Conservation (phyloP, 2,888 invertebrate genomes). For the Caenorhabditis angaria region DNA sequence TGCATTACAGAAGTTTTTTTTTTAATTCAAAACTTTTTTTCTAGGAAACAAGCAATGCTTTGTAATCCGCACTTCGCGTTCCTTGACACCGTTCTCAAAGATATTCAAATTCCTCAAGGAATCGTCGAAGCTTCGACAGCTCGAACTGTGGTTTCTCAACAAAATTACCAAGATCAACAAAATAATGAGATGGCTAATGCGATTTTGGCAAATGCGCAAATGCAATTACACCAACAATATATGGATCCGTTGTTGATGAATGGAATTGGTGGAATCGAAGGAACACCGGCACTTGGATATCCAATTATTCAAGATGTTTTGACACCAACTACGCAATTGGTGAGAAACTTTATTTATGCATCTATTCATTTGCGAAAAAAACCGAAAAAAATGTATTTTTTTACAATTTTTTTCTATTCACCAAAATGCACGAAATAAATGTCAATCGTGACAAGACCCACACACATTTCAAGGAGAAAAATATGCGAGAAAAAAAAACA, state of each 20-base stretch:
- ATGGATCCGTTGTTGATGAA: not conserved
- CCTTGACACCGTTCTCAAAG: conserved; percentile 60
- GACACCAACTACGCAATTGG: not conserved
- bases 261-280: not conserved
- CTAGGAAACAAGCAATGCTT: conserved; percentile 62
- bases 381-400: too few relatives aligned
- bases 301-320: not conserved
- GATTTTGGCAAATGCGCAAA: conserved; percentile 25
- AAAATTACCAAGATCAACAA: conserved; percentile 30
- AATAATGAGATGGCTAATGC: conserved; percentile 22
- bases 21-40: conserved; percentile 18
- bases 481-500: too few relatives aligned
- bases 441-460: too few relatives aligned
- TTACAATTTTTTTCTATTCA: too few relatives aligned
- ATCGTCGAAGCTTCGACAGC: conserved; percentile 16
- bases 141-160: conserved; percentile 23
- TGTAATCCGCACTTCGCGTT: conserved; percentile 64
- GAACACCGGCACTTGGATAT: not conserved
- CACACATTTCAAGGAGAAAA: too few relatives aligned
- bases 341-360: not conserved
- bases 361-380: too few relatives aligned
- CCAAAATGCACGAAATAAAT: too few relatives aligned
- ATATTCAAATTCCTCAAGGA: conserved; percentile 40
- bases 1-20: not conserved
- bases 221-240: conserved; percentile 25